Evolutionary conservation across 1,140 invertebrate genomes (phyloP), one percentile per base, ranked within the genome.

Genomic region (Lepidurus apus): DNA sequence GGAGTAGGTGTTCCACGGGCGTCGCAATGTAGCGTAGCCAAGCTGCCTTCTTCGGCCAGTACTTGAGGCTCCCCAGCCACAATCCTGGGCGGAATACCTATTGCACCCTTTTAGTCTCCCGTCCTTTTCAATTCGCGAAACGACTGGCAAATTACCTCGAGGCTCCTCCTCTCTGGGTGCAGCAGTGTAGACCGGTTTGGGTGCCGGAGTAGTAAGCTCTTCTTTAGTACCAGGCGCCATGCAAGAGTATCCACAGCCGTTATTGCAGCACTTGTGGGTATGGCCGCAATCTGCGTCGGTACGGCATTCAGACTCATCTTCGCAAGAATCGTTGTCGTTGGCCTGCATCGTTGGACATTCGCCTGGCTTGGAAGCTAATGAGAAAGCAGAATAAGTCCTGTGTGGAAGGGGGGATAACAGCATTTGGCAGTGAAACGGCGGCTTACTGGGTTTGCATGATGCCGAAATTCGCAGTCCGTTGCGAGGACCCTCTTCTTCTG

Each of bases 231-330:
- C 85, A 11, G 93, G 92, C 80, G 85, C 86, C 0, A 92, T 83
- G 83, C 94, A 96, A 7, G 90, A 87, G 24, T 87, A 87, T 8
- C 91, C 91, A 82, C 95, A 96, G 47, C 91, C 93, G 81, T 89
- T 91, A 76, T 85, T 86, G 83, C 95, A 97, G 85, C 95, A 96
- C 84, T 96, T 96, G 81, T 88, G 87, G 8, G 90, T 89, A 42
- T 88, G 89, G 6, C 87, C 83, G 84, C 95, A 97, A 81, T 96
- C 93, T 0, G 92, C 91, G 84, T 97, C 95, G n/a, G 89, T 89
- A 75, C 88, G 85, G 83, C 95, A 96, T 83, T 93, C 90, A 13
- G 53, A 65, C 53, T 65, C 17, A 87, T 84, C 10, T 74, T 88
- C 88, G 83, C 93, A 95, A 13, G 80, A 80, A 74, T 84, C 2